Percentiles rank a stretch among this genome's conserved stretches.
phyloP scores from a whole-genome alignment of 2,113 vertebrate species.

The Macroglossus sobrinus region DNA sequence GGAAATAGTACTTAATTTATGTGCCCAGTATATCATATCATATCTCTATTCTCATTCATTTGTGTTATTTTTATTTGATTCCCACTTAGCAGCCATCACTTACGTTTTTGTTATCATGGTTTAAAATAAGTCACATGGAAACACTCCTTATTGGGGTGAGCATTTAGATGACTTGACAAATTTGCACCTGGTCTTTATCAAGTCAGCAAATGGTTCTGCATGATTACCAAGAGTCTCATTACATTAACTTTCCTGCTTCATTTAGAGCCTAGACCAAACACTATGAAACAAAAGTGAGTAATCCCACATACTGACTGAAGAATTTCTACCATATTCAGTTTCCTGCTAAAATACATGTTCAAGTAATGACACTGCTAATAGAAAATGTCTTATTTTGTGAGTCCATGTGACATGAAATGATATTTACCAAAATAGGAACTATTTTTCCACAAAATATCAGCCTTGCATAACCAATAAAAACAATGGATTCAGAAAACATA shows the following conservation, averaged over 20 bases:
- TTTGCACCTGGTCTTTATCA: slow-evolving; percentile 52
- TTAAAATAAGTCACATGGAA: slow-evolving; percentile 26
- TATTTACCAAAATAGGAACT: not conserved
- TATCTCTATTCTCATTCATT: not conserved
- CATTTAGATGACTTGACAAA: slow-evolving; percentile 52
- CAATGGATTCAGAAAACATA: slow-evolving; percentile 16
- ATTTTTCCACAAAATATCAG: slow-evolving; percentile 36
- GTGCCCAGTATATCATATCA: not conserved
- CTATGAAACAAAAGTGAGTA: slow-evolving; percentile 41
- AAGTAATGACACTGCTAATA: not conserved
- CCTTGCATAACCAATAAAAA: not conserved
- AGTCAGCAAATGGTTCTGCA: slow-evolving; percentile 37
- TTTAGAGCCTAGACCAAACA: slow-evolving; percentile 46
- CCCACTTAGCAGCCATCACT: not conserved
- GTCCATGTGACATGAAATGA: not conserved
- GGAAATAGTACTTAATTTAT: not conserved
- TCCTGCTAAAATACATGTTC: not conserved
- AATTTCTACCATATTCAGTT: slow-evolving; percentile 14
- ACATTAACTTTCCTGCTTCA: slow-evolving; percentile 46
- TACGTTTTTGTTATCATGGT: slow-evolving; percentile 6
- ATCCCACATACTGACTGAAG: slow-evolving; percentile 7
- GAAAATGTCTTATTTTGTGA: not conserved
- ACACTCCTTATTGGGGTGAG: not conserved
- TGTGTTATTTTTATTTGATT: slow-evolving; percentile 44
- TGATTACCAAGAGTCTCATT: slow-evolving; percentile 39